phyloP scores from a whole-genome alignment of 2,888 invertebrate species.

The Lissonota sp. region DNA sequence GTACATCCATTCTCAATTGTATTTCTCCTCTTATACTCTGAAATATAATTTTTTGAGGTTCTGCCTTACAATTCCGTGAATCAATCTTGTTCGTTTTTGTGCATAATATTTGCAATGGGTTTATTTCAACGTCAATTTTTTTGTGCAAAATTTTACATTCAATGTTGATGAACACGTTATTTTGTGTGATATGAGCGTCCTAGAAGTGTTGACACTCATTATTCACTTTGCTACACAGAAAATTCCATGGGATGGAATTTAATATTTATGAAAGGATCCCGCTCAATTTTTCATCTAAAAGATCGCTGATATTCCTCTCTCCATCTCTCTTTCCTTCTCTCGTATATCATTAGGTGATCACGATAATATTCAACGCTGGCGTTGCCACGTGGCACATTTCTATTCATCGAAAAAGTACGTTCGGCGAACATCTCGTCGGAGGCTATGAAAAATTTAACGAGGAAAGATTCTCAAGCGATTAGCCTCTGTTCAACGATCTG shows the following conservation, averaged over 20 bases:
- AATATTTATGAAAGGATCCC: slow-evolving; percentile 27
- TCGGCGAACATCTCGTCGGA: not conserved
- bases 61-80: too few relatives aligned
- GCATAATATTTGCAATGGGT: too few relatives aligned
- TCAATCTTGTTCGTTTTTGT: too few relatives aligned
- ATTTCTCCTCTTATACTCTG: too few relatives aligned
- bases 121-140: too few relatives aligned
- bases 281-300: slow-evolving; percentile 24
- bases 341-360: slow-evolving; percentile 21
- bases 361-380: slow-evolving; percentile 6
- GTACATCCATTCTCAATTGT: too few relatives aligned
- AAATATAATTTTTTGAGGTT: too few relatives aligned
- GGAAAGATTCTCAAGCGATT: slow-evolving; percentile 35
- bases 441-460: slow-evolving; percentile 40
- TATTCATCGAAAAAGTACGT: slow-evolving; percentile 31
- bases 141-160: too few relatives aligned
- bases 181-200: too few relatives aligned
- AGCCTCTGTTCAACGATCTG: slow-evolving; percentile 42
- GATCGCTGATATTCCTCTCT: not conserved
- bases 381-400: slow-evolving; percentile 19
- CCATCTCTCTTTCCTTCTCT: not conserved
- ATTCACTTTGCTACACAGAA: slow-evolving; percentile 6
- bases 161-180: too few relatives aligned
- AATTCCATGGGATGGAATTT: slow-evolving; percentile 5
- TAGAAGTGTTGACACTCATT: not conserved